A percentile compares a stretch with the other conserved stretches of the same genome.
phyloP scores from a whole-genome alignment of 2,113 vertebrate genomes.

The Paradoxurus hermaphroditus region DNA sequence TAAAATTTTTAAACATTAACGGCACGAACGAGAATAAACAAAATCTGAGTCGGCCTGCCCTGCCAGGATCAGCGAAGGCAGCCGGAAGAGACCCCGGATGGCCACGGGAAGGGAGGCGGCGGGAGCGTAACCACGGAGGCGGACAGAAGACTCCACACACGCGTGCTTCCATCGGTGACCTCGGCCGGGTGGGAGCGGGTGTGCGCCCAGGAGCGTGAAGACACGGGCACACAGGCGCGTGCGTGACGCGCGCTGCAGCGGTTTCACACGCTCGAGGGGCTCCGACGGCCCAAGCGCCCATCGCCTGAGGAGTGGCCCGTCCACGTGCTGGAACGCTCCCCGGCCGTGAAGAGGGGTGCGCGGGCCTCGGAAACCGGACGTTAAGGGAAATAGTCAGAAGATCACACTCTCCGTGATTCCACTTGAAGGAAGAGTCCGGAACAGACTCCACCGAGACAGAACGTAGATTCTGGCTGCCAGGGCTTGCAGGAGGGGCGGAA shows the following conservation, averaged over 20 bases:
- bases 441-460: accelerated
- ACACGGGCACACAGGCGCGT: too few relatives aligned
- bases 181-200: too few relatives aligned
- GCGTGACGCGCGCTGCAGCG: too few relatives aligned
- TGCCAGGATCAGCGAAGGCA: background rate
- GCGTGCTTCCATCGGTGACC: too few relatives aligned
- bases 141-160: too few relatives aligned
- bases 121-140: too few relatives aligned
- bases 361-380: background rate
- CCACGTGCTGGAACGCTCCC: accelerated
- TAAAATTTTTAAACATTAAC: background rate
- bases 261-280: too few relatives aligned
- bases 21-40: background rate
- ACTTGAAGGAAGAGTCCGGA: background rate
- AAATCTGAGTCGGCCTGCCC: background rate
- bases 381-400: too few relatives aligned
- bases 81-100: background rate
- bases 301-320: background rate
- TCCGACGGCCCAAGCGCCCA: too few relatives aligned
- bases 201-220: too few relatives aligned
- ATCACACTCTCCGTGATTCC: accelerated
- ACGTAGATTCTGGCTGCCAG: accelerated
- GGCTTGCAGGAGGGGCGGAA: background rate
- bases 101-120: too few relatives aligned
- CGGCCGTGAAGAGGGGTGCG: accelerated